Evolutionary conservation across 2,888 invertebrate species (phyloP).

Genomic region (Geotrupes spiniger): DNA sequence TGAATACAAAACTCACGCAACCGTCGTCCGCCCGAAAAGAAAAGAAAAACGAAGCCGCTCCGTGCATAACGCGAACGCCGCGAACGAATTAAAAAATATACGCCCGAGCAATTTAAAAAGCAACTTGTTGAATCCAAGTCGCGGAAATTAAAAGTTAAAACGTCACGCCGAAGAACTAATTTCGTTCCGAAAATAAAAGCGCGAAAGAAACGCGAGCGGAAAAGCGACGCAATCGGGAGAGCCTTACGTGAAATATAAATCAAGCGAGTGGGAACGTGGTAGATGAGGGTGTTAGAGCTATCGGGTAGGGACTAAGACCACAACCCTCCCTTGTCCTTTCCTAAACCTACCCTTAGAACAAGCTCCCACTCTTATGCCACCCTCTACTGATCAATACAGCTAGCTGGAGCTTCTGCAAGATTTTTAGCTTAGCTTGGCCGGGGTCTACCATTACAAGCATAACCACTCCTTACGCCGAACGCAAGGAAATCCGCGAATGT

Average conservation of each 20-base stretch:
- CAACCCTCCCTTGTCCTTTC: conserved; percentile 51
- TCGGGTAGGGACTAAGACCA: conserved; percentile 50
- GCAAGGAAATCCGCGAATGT: conserved; percentile 41
- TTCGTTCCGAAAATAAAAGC: too few relatives aligned
- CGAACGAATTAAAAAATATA: conserved; percentile 5
- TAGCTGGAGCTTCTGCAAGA: conserved; percentile 51
- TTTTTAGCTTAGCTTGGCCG: conserved; percentile 52
- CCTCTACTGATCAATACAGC: conserved; percentile 51
- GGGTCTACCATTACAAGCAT: conserved; percentile 43
- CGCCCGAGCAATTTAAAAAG: conserved; percentile 9
- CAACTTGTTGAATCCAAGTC: too few relatives aligned
- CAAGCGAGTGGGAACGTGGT: conserved; percentile 35
- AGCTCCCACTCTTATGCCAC: conserved; percentile 36
- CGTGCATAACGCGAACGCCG: too few relatives aligned
- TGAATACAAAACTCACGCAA: too few relatives aligned
- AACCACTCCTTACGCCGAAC: conserved; percentile 50
- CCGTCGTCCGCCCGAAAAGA: too few relatives aligned
- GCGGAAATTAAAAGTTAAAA: too few relatives aligned
- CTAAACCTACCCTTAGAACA: conserved; percentile 48
- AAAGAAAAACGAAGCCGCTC: too few relatives aligned
- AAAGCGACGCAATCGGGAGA: conserved; percentile 15
- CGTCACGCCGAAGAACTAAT: too few relatives aligned
- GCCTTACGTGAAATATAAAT: conserved; percentile 26
- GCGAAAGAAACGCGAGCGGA: conserved; percentile 10
- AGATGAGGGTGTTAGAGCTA: conserved; percentile 43